phyloP scores from a whole-genome alignment of 2,113 vertebrate genomes.

The Rutilus rutilus region DNA sequence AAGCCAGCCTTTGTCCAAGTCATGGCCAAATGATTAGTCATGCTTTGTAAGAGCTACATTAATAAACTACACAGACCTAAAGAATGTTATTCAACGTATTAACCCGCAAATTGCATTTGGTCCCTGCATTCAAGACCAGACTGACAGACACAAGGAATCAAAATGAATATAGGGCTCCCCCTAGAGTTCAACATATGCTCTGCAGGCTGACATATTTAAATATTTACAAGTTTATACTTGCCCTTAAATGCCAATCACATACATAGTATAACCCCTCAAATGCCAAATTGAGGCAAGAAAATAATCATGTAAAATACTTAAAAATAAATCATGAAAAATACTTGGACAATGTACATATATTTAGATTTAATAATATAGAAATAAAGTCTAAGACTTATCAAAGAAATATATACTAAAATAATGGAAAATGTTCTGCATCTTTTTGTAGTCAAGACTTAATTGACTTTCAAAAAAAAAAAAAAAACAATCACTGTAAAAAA shows the following conservation, averaged over 20 bases:
- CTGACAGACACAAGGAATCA: background rate
- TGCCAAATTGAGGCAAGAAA: background rate
- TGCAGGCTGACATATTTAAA: background rate
- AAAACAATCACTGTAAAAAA: too few relatives aligned
- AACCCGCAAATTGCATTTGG: background rate
- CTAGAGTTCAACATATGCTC: background rate
- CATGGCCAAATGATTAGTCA: background rate
- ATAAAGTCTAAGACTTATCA: too few relatives aligned
- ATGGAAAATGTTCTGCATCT: too few relatives aligned
- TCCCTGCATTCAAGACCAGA: background rate
- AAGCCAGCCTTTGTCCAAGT: constrained; percentile 15
- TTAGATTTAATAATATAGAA: background rate
- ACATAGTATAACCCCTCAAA: background rate
- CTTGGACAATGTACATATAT: background rate
- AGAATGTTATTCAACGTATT: background rate
- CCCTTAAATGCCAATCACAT: background rate
- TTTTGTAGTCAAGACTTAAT: background rate
- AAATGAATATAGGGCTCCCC: background rate
- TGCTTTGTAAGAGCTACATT: background rate
- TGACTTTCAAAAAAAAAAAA: background rate
- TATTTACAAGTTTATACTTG: background rate
- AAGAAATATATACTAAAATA: too few relatives aligned
- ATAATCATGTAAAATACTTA: background rate
- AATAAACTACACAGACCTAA: background rate
- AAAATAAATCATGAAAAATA: too few relatives aligned